phyloP scores from a whole-genome alignment of 2,113 vertebrate genomes.

The Callospermophilus lateralis region DNA sequence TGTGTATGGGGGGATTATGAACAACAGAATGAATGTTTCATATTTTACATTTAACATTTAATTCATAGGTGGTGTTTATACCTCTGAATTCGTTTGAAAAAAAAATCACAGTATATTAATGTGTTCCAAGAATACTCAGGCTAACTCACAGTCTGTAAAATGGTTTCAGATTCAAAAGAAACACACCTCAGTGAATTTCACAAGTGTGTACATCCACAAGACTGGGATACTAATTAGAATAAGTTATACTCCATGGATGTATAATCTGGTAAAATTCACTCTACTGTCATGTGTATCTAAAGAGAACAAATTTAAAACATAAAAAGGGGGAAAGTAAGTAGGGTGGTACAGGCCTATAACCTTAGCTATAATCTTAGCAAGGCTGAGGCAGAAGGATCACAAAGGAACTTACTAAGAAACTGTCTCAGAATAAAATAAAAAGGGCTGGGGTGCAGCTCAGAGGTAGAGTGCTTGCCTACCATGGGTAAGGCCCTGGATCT shows the following conservation, averaged over 20 bases:
- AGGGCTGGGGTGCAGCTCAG: neutral
- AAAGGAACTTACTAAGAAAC: neutral
- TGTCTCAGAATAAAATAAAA: neutral
- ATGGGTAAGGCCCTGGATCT: too few relatives aligned
- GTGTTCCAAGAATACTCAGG: neutral
- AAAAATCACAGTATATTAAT: neutral
- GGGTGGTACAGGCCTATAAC: neutral
- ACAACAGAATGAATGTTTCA: neutral
- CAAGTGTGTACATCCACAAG: too few relatives aligned
- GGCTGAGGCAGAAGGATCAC: neutral
- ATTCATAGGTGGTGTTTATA: neutral
- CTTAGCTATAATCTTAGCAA: neutral
- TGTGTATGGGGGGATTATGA: neutral
- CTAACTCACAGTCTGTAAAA: neutral
- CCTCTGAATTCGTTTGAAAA: neutral
- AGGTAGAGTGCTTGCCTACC: neutral
- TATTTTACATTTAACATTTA: constrained; percentile 27
- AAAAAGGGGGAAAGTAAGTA: too few relatives aligned
- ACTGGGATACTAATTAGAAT: too few relatives aligned
- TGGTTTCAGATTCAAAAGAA: neutral
- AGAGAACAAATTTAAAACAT: neutral
- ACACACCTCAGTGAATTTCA: too few relatives aligned
- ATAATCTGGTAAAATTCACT: too few relatives aligned
- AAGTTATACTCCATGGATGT: too few relatives aligned
- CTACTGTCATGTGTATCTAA: neutral